Percentiles rank a stretch among this genome's conserved stretches.
Conservation (phyloP, 64 coral and sea anemone species). For the Pachyseris speciosa region DNA sequence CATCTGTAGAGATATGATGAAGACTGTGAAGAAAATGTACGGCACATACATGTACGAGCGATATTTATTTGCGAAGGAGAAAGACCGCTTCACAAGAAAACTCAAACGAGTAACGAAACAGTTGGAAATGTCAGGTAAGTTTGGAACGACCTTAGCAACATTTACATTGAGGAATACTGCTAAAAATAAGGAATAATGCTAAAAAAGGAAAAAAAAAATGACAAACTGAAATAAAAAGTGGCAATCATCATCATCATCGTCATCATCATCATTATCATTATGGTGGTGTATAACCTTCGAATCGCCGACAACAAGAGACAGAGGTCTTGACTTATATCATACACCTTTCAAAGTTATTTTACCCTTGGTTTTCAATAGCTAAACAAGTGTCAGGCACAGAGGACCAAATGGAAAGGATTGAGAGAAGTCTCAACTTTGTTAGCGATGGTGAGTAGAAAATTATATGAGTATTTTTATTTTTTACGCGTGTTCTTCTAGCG, state of each 20-base stretch:
- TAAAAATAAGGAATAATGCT: too few relatives aligned
- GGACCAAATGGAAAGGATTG: slow-evolving; percentile 70
- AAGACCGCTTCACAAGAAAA: slow-evolving; percentile 72
- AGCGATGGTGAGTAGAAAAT: slow-evolving; percentile 44
- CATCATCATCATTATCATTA: too few relatives aligned
- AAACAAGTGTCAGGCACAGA: slow-evolving; percentile 58
- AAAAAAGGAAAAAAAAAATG: too few relatives aligned
- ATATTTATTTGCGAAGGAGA: slow-evolving; percentile 87
- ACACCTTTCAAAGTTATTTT: background rate
- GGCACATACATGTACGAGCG: slow-evolving; percentile 94
- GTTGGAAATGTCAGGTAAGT: slow-evolving; percentile 77
- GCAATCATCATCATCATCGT: too few relatives aligned
- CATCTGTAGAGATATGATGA: slow-evolving; percentile 98
- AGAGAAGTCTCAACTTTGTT: slow-evolving; percentile 67
- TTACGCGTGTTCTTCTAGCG: too few relatives aligned
- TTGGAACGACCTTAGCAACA: background rate
- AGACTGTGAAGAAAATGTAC: slow-evolving; percentile 94
- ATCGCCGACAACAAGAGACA: too few relatives aligned
- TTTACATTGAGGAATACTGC: too few relatives aligned
- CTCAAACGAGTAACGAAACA: slow-evolving; percentile 73
- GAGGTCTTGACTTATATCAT: background rate
- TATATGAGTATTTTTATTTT: too few relatives aligned
- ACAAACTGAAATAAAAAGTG: too few relatives aligned
- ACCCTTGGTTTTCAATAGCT: slow-evolving; percentile 12
- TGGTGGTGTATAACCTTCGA: too few relatives aligned